Evolutionary conservation across 1,140 invertebrate species (phyloP).

Genomic region (Drosophila orosa): DNA sequence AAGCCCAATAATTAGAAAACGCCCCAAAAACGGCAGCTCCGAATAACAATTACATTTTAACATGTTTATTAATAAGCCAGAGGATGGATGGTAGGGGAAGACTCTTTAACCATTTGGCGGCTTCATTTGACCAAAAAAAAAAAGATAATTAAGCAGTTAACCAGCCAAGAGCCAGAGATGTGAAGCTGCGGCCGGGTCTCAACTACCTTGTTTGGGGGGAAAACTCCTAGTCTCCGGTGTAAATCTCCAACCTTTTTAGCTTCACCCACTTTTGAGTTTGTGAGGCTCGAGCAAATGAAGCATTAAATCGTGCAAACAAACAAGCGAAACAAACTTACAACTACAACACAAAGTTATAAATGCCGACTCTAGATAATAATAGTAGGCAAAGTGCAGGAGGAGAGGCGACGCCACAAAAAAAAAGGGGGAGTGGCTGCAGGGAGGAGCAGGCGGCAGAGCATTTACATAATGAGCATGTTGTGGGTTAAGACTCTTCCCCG

Average conservation of each 20-base stretch:
- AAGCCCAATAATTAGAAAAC: slow-evolving; percentile 26
- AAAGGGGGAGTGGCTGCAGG: slow-evolving; percentile 10
- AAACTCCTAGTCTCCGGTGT: slow-evolving; percentile 10
- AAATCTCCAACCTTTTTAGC: slow-evolving; percentile 35
- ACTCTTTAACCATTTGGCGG: slow-evolving; percentile 29
- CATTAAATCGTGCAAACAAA: slow-evolving; percentile 66
- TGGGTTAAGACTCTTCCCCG: slow-evolving; percentile 40
- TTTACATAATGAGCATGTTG: slow-evolving; percentile 64
- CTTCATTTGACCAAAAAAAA: slow-evolving; percentile 42
- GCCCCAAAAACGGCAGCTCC: slow-evolving; percentile 39
- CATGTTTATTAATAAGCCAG: slow-evolving; percentile 60
- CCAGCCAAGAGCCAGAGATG: slow-evolving; percentile 28
- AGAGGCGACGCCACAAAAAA: not conserved
- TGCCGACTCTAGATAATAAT: slow-evolving; percentile 58
- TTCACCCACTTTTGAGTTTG: slow-evolving; percentile 49
- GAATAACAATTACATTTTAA: slow-evolving; percentile 61
- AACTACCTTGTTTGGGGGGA: slow-evolving; percentile 41
- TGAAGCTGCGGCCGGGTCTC: slow-evolving; percentile 28
- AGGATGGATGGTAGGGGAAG: slow-evolving; percentile 11
- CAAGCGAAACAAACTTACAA: slow-evolving; percentile 47
- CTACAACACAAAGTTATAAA: slow-evolving; percentile 54
- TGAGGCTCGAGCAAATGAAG: slow-evolving; percentile 51
- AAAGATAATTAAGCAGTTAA: slow-evolving; percentile 57
- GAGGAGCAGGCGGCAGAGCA: slow-evolving; percentile 23
- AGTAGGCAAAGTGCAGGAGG: slow-evolving; percentile 21